Conservation (phyloP, 2,113 vertebrate species). For the Cichladusa arquata region DNA sequence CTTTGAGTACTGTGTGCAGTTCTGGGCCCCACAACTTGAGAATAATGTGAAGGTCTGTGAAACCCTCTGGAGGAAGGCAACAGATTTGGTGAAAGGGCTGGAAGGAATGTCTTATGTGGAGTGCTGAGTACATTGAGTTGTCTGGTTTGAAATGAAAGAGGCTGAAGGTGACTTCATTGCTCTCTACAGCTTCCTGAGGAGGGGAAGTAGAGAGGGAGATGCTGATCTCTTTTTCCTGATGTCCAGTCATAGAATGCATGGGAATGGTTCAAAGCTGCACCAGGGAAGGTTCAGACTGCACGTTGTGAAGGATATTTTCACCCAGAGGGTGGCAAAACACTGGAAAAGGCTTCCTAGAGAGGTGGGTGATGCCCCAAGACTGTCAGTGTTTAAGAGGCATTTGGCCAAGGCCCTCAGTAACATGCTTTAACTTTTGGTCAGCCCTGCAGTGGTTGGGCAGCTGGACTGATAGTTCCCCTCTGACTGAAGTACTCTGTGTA, state of each 20-base stretch:
- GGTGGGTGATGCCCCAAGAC: neutral
- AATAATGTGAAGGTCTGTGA: neutral
- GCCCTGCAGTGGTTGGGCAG: neutral
- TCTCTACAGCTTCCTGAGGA: neutral
- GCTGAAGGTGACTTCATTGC: neutral
- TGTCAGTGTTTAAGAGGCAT: neutral
- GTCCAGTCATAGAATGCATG: neutral
- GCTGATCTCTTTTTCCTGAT: neutral
- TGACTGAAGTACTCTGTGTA: neutral
- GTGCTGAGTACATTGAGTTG: neutral
- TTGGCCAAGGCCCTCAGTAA: neutral
- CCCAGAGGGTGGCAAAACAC: neutral
- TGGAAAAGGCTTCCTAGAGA: neutral
- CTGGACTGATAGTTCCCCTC: neutral
- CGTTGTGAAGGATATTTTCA: neutral
- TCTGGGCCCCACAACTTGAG: neutral
- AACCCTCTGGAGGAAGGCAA: neutral
- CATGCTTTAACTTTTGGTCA: neutral
- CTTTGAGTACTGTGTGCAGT: neutral
- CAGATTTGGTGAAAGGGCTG: neutral
- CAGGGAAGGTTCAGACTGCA: neutral
- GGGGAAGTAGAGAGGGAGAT: neutral
- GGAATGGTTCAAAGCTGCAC: neutral
- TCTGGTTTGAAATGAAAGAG: neutral
- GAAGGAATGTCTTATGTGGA: rapidly evolving